Conservation (phyloP, 2,888 invertebrate genomes). For the Microchrysa polita region DNA sequence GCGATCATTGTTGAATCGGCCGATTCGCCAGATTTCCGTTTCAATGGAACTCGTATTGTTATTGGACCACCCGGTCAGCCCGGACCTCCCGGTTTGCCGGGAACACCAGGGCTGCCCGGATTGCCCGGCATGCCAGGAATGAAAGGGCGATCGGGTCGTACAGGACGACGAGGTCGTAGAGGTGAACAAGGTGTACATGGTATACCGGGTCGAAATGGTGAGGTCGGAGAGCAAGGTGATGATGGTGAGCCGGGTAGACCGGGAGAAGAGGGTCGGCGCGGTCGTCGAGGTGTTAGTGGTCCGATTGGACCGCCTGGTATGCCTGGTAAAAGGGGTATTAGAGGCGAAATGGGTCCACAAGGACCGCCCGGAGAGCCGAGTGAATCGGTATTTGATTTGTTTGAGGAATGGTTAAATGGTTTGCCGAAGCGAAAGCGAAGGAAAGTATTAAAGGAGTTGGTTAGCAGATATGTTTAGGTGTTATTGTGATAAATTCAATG, state of each 20-base stretch:
- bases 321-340: not conserved
- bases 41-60: not conserved
- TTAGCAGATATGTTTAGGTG: not conserved
- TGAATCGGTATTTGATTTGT: not conserved
- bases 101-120: not conserved
- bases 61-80: slow-evolving; percentile 23
- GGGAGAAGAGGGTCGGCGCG: not conserved
- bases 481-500: slow-evolving; percentile 8
- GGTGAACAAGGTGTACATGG: slow-evolving; percentile 5
- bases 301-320: not conserved
- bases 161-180: not conserved
- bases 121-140: not conserved
- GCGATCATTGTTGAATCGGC: slow-evolving; percentile 33
- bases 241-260: not conserved
- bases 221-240: not conserved
- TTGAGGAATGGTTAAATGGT: not conserved
- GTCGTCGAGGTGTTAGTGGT: not conserved
- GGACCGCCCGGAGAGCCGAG: slow-evolving; percentile 7
- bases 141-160: not conserved
- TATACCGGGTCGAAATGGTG: slow-evolving; percentile 14
- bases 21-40: slow-evolving; percentile 12
- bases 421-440: not conserved
- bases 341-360: slow-evolving; percentile 10
- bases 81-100: slow-evolving; percentile 1
- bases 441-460: not conserved